Conservation (phyloP, 2,113 vertebrate species). For the Esox niger region DNA sequence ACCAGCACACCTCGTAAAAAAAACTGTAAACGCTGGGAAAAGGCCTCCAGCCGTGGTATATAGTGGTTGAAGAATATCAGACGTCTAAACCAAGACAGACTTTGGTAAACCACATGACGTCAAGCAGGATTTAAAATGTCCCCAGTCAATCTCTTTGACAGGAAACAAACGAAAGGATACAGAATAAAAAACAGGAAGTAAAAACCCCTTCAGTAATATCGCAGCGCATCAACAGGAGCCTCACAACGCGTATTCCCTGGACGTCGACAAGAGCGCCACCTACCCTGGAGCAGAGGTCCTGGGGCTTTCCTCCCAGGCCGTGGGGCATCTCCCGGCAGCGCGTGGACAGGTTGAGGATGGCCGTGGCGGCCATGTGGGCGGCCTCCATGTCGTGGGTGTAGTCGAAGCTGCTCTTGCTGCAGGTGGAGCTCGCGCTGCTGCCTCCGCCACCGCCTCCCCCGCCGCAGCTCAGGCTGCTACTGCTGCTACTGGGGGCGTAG, state of each 20-base stretch:
- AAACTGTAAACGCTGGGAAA: conserved; percentile 12
- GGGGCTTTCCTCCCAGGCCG: conserved; percentile 89
- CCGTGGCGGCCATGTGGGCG: conserved; percentile 97
- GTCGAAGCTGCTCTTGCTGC: conserved; percentile 99
- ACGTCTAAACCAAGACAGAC: too few relatives aligned
- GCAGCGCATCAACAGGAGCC: too few relatives aligned
- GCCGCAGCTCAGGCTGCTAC: conserved; percentile 90
- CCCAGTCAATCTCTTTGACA: too few relatives aligned
- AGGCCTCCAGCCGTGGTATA: too few relatives aligned
- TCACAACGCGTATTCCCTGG: too few relatives aligned
- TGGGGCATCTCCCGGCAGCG: conserved; percentile 98
- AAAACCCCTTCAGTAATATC: too few relatives aligned
- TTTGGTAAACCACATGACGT: too few relatives aligned
- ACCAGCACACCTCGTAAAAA: conserved; percentile 21
- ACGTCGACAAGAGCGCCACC: too few relatives aligned
- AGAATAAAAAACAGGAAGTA: too few relatives aligned
- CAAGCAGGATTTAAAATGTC: too few relatives aligned
- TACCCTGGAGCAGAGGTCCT: conserved; percentile 93
- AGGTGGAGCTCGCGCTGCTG: conserved; percentile 98
- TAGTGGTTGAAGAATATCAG: background rate
- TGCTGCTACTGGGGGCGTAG: conserved; percentile 92
- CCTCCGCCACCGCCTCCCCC: conserved; percentile 75
- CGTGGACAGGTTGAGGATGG: conserved; percentile 98
- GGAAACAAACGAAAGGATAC: too few relatives aligned
- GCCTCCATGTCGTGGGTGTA: conserved; percentile 98